phyloP scores from a whole-genome alignment of 2,888 invertebrate genomes.

The Tenthredo notha region DNA sequence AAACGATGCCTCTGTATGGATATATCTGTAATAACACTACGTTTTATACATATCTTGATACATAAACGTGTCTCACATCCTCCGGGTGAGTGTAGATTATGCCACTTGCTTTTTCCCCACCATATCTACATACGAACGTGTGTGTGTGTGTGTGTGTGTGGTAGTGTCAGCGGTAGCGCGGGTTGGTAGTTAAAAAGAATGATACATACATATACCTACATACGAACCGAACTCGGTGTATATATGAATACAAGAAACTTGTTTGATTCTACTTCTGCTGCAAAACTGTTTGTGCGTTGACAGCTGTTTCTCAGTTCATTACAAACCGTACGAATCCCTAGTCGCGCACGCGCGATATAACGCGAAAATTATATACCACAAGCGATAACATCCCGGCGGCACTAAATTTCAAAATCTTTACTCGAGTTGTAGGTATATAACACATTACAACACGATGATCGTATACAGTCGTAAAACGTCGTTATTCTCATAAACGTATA shows the following conservation, averaged over 20 bases:
- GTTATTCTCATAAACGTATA: too few relatives aligned
- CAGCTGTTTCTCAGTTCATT: constrained; percentile 71
- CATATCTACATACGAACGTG: not conserved
- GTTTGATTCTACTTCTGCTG: constrained; percentile 53
- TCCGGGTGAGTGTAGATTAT: constrained; percentile 37
- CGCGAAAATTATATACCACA: not conserved
- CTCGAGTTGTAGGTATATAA: too few relatives aligned
- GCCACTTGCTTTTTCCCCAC: constrained; percentile 47
- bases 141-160: too few relatives aligned
- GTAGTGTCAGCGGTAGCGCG: not conserved
- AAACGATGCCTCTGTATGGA: not conserved
- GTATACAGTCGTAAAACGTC: too few relatives aligned
- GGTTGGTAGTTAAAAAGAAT: not conserved
- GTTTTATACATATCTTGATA: not conserved
- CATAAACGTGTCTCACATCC: constrained; percentile 29
- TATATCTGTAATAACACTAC: constrained; percentile 3
- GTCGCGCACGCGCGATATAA: constrained; percentile 23
- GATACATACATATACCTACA: not conserved
- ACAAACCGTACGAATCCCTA: constrained; percentile 23
- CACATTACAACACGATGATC: too few relatives aligned
- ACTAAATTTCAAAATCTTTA: too few relatives aligned
- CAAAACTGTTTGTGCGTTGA: constrained; percentile 68
- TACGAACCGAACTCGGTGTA: not conserved
- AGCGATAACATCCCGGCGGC: not conserved
- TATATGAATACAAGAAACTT: constrained; percentile 2